These are phyloP conservation scores for Antigone vipio DNA, from an alignment of 2,113 vertebrate genomes.

Conservation along the genomic window DNA sequence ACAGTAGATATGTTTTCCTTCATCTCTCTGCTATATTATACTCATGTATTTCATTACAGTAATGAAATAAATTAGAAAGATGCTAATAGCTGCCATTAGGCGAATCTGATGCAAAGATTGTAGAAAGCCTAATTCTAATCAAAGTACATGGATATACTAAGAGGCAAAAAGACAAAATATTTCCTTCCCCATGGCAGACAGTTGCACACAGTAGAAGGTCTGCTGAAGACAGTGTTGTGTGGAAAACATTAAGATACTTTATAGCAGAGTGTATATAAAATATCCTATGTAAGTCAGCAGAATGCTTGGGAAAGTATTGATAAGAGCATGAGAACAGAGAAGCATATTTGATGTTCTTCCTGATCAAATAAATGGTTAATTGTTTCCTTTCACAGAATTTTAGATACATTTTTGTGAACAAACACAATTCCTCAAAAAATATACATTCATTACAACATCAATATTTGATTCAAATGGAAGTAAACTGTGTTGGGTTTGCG, in stretches of 20 bases:
- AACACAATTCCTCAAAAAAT: not conserved
- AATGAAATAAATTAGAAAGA: not conserved
- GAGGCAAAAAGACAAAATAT: not conserved
- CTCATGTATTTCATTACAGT: not conserved
- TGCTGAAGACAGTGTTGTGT: not conserved
- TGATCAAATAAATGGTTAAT: not conserved
- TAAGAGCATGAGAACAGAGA: not conserved
- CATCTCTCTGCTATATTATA: not conserved
- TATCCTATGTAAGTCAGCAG: not conserved
- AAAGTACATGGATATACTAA: not conserved
- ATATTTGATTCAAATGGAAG: not conserved
- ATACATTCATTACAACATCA: not conserved
- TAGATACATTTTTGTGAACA: not conserved
- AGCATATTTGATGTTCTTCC: not conserved
- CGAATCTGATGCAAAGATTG: not conserved
- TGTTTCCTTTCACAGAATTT: not conserved
- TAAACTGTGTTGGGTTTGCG: no score
- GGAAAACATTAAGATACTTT: not conserved
- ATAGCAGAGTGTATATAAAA: not conserved
- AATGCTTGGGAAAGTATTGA: not conserved
- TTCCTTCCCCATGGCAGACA: not conserved
- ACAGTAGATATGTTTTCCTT: not conserved
- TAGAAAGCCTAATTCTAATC: not conserved
- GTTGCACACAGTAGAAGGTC: not conserved
- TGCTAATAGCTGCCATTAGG: not conserved